Conservation (phyloP, 2,113 vertebrate species). For the Xiphophorus couchianus region DNA sequence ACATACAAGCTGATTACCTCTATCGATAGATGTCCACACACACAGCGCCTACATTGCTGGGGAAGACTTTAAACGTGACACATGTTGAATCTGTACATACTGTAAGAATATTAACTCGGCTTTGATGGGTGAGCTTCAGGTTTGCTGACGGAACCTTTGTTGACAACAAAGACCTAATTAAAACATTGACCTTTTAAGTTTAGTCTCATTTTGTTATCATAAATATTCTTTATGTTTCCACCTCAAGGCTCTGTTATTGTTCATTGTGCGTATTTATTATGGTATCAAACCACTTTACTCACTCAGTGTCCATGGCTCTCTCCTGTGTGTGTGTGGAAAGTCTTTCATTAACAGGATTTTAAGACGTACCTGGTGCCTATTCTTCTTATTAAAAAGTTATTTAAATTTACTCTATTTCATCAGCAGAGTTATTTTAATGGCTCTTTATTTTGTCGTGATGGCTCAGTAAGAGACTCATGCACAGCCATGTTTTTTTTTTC, state of each 20-base stretch:
- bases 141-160: not conserved
- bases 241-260: too few species aligned
- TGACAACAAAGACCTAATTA: not conserved
- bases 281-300: too few species aligned
- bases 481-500: not conserved
- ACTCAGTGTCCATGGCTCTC: not conserved
- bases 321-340: not conserved
- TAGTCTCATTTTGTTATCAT: not conserved
- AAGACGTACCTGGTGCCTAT: not conserved
- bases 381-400: not conserved
- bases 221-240: not conserved
- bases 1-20: constrained; percentile 94
- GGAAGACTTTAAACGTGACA: constrained; percentile 10
- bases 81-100: constrained; percentile 47
- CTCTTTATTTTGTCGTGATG: not conserved
- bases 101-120: constrained; percentile 11
- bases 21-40: constrained; percentile 82
- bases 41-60: not conserved
- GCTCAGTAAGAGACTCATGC: not conserved
- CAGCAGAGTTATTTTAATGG: not conserved
- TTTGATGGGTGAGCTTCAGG: not conserved
- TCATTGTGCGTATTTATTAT: too few species aligned
- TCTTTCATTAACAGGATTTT: not conserved
- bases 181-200: not conserved
- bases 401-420: not conserved